These are phyloP conservation scores for Flabesymbios commensalis DNA, from an alignment of 2,888 invertebrate species.

Conservation along the genomic window DNA sequence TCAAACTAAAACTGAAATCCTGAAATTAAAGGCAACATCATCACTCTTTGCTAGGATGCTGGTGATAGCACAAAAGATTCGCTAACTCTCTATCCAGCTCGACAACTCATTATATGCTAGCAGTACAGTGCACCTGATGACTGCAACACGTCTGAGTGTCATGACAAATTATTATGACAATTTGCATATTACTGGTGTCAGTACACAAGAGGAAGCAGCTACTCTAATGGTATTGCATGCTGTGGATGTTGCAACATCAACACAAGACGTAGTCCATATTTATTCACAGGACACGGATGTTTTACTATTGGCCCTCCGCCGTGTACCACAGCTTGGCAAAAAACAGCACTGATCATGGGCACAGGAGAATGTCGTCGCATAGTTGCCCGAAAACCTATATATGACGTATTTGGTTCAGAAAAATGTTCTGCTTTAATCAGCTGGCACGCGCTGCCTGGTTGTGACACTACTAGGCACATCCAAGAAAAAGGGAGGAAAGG, in stretches of 20 bases:
- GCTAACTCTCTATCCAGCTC: conserved; percentile 3
- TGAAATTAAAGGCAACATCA: conserved; percentile 1
- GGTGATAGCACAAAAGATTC: conserved; percentile 15
- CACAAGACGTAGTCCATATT: neutral
- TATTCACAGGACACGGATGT: conserved; percentile 12
- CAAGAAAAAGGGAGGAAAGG: no score
- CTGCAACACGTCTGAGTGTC: neutral
- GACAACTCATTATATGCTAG: neutral
- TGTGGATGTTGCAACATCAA: conserved; percentile 3
- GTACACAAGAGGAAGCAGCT: conserved; percentile 11
- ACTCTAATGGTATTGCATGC: conserved; percentile 5
- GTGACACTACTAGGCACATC: no score
- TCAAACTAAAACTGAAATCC: neutral
- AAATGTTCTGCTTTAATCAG: conserved; percentile 4
- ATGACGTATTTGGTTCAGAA: conserved; percentile 1
- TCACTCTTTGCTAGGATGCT: conserved; percentile 6
- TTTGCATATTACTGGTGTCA: neutral
- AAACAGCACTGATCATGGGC: conserved; percentile 6
- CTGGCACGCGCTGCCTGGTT: conserved; percentile 2
- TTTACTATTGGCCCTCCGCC: conserved; percentile 6
- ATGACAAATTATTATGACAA: conserved; percentile 4
- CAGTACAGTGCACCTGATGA: neutral
- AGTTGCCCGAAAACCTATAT: conserved; percentile 3
- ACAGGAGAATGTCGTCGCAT: conserved; percentile 6
- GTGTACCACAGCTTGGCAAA: conserved; percentile 1